These are phyloP conservation scores for Anableps anableps DNA, from an alignment of 2,797 vertebrate genomes.

Conservation along the genomic window DNA sequence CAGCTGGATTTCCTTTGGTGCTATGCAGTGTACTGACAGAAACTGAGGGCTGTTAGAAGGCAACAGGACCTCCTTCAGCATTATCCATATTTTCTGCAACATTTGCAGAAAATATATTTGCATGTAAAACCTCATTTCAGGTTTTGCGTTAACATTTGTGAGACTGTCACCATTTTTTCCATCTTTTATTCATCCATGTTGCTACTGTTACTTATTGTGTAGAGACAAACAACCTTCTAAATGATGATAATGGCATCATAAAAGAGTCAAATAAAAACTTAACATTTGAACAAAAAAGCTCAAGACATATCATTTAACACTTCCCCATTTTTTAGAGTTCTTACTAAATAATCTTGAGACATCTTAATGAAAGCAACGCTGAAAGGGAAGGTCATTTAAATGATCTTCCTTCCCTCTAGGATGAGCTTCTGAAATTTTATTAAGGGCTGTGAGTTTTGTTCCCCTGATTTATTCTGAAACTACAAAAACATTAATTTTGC, in stretches of 20 bases:
- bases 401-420: constrained; percentile 15
- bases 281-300: constrained; percentile 9
- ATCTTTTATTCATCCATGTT: background rate
- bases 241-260: constrained; percentile 42
- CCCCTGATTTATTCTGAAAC: constrained; percentile 58
- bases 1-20: background rate
- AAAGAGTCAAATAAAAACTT: constrained; percentile 33
- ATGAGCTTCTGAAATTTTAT: constrained; percentile 39
- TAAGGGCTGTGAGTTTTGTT: constrained; percentile 35
- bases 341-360: constrained; percentile 54
- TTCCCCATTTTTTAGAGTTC: constrained; percentile 18
- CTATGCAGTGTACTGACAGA: background rate
- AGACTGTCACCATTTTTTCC: background rate
- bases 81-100: background rate
- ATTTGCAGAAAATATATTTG: background rate
- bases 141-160: background rate
- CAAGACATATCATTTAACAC: constrained; percentile 21
- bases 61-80: background rate
- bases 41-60: background rate
- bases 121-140: background rate
- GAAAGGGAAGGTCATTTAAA: constrained; percentile 43
- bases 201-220: constrained; percentile 20
- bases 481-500: constrained; percentile 55
- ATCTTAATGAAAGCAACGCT: constrained; percentile 40
- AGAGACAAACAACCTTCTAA: constrained; percentile 38